Base-by-base conservation (phyloP, 2,888 invertebrate species). In the Nasonia oneida region DNA sequence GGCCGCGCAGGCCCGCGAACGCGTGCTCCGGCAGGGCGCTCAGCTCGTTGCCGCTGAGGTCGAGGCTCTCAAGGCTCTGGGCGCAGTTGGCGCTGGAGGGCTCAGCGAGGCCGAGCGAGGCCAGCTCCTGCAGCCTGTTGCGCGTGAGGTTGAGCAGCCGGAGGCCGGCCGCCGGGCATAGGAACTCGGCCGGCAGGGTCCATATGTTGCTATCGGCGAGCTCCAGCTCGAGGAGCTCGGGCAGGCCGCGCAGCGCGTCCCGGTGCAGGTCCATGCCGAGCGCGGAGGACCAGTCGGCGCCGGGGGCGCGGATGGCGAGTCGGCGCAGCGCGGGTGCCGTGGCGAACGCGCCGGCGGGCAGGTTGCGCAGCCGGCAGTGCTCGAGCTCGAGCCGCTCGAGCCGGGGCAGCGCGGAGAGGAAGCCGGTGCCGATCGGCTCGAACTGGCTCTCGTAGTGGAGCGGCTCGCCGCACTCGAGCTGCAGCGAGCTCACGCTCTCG, bases 241-340 rank as follows among this genome's bases (percentile, higher is more conserved):
- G 95, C 81, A 97, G 94, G 14, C 96, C 95, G 87, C 96, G 94
- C 87, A 97, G 95, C 86, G 96, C 96, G 90, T 96, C 96, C 70
- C 96, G 94, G 90, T 96, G 96, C 87, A 97, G 94, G 90, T 97
- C 96, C 94, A 97, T 94, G 39, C 96, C 96, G 96, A 42, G 39
- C 18, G 96, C 96, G 33, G 96, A 95, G 18, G 97, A 96, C 97
- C 97, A 97, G 91, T 97, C 96, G 47, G 96, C 96, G 92, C 97
- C 97, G 92, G 96, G 96, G 29, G 97, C 97, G 76, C 96, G 95
- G 88, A 97, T 93, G 50, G 95, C 95, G 80, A 97, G 93, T 87
- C 95, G 95, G 79, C 95, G 94, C 42, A 97, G 93, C 90, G 96
- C 96, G 89, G 95, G 95, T 57, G 97, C 94, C 77, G 96, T 95